Evolutionary conservation across 2,888 invertebrate genomes (phyloP), one percentile per base, ranked within the genome.

Genomic region (Phoenoteleia sp.): DNA sequence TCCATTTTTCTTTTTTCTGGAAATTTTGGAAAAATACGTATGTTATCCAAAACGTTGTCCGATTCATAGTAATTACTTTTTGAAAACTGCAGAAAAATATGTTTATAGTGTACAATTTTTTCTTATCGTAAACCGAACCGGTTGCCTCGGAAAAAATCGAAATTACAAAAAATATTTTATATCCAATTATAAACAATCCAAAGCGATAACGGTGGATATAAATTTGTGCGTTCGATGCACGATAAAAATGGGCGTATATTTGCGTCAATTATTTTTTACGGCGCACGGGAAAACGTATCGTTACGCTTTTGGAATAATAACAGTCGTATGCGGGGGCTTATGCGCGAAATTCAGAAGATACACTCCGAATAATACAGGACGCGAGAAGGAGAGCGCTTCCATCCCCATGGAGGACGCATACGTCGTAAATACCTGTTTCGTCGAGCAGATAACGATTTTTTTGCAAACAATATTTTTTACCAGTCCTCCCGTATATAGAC

Each of bases 381-480:
- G 49, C 56, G 76, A 36, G 69, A 64, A 75, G 64, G 67, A 66
- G 74, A 47, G 69, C 67, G 19, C 67, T 23, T 58, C 49, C 45
- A 62, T 75, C 80, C 84, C 72, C 67, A 33, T 49, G 69, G 81
- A 64, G 80, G 49, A 64, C 75, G 74, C 79, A 54, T 81, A 77
- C 81, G 71, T 81, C 85, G 85, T 85, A 85, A 85, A 81, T 85
- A 82, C 75, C 79, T 82, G 82, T 85, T 85, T 85, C 82, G 85
- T 82, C 85, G 85, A 9, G 75, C 67, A 85, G 85, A 85, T 85
- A 85, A 82, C 85, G 81, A 85, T 82, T 82, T 82, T 85, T 85
- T 85, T 60, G 75, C 62, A 39, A 72, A 81, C 81, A 85, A 85
- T 75, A 85, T 85, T 85, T 85, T 85, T 79, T 75, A 52, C 60